Evolutionary conservation across 2,113 vertebrate genomes (phyloP).

Genomic region (Grallaria varia): DNA sequence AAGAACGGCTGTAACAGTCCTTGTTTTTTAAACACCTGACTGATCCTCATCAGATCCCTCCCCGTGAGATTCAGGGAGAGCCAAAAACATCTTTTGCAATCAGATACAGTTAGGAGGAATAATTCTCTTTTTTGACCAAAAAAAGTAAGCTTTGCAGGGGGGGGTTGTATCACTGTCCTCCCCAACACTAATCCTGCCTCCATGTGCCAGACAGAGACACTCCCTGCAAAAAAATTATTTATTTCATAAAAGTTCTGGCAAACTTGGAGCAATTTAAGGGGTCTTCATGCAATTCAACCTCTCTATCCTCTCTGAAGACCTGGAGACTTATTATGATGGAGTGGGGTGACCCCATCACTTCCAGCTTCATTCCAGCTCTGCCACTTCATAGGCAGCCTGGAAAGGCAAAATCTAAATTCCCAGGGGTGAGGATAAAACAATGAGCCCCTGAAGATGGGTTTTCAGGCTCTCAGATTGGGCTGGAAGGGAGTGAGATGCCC

Average conservation of each 20-base stretch:
- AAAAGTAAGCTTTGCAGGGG: not conserved
- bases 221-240: not conserved
- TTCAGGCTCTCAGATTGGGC: not conserved
- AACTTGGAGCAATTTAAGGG: not conserved
- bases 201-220: accelerated
- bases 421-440: not conserved
- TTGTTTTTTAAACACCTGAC: not conserved
- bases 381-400: not conserved
- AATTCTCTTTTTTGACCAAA: not conserved
- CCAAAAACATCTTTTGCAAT: not conserved
- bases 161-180: accelerated
- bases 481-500: not conserved
- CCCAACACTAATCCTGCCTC: accelerated
- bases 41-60: not conserved
- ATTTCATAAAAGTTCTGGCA: not conserved
- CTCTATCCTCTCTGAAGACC: not conserved
- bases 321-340: not conserved
- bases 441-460: accelerated
- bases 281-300: not conserved
- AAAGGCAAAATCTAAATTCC: not conserved
- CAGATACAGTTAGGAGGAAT: not conserved
- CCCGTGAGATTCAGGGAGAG: not conserved
- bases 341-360: accelerated
- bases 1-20: not conserved
- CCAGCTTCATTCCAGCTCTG: not conserved